Evolutionary conservation across 2,113 vertebrate genomes (phyloP).

Genomic region (Paraplagusia blochii): DNA sequence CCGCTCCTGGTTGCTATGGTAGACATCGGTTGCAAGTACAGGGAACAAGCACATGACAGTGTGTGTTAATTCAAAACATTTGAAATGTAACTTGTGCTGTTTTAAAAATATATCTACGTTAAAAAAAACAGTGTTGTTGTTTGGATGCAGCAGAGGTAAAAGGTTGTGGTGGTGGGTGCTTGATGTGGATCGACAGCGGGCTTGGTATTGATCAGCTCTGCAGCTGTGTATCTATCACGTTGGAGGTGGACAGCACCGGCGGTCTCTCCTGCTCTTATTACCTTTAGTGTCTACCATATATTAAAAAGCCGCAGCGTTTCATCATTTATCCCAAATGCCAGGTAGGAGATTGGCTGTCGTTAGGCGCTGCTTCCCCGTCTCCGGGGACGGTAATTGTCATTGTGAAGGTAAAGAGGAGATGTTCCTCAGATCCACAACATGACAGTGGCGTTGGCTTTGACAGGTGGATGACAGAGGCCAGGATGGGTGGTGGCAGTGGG

Average conservation of each 20-base stretch:
- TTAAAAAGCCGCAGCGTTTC: constrained; percentile 6
- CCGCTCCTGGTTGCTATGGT: too few species aligned
- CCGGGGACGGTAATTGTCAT: constrained; percentile 50
- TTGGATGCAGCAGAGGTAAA: constrained; percentile 17
- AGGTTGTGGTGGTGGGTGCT: background rate
- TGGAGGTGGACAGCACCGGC: constrained; percentile 5
- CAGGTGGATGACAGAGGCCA: constrained; percentile 43
- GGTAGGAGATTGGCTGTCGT: constrained; percentile 30
- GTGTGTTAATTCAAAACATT: too few species aligned
- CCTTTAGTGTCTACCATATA: constrained; percentile 1
- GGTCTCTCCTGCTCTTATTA: background rate
- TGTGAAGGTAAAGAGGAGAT: constrained; percentile 29
- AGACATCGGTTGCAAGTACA: too few species aligned
- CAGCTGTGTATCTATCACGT: constrained; percentile 20
- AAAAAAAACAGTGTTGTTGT: too few species aligned
- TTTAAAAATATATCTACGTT: too few species aligned
- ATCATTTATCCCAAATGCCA: constrained; percentile 47
- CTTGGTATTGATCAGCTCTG: background rate
- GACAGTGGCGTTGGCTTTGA: constrained; percentile 77
- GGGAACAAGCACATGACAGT: too few species aligned
- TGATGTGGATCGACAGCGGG: background rate
- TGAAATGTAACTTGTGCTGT: too few species aligned
- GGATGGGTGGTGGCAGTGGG: constrained; percentile 33
- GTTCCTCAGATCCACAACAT: constrained; percentile 70
- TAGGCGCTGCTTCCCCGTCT: constrained; percentile 26